phyloP scores from a whole-genome alignment of 1,140 invertebrate genomes.

The Rhizoglyphus robini region DNA sequence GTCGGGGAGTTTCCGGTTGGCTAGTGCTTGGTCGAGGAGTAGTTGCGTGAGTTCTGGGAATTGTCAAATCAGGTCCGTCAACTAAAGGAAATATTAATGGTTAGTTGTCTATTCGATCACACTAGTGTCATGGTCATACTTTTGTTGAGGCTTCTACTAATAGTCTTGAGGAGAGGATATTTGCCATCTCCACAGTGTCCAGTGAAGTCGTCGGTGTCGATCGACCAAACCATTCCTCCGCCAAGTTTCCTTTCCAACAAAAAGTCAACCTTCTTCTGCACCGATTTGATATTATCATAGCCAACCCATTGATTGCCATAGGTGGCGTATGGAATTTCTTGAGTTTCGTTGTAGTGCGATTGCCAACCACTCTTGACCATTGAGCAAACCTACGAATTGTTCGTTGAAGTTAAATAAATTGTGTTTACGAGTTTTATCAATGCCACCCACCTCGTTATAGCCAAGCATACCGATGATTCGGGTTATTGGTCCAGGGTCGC shows the following conservation, averaged over 20 bases:
- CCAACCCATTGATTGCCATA: constrained; percentile 53
- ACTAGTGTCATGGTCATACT: background rate
- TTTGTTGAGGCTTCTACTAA: constrained; percentile 20
- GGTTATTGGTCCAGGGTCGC: constrained; percentile 48
- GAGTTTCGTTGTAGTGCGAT: constrained; percentile 29
- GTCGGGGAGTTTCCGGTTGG: background rate
- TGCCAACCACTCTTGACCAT: constrained; percentile 6
- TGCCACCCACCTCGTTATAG: constrained; percentile 37
- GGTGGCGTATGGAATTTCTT: constrained; percentile 49
- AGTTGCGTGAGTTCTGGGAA: background rate
- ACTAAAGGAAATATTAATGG: background rate
- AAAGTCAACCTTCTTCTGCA: constrained; percentile 28
- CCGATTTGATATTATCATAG: constrained; percentile 51
- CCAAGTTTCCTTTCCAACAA: constrained; percentile 32
- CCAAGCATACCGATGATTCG: constrained; percentile 33
- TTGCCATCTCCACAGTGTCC: constrained; percentile 28
- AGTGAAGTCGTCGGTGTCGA: constrained; percentile 38
- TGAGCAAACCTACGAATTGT: too few relatives aligned
- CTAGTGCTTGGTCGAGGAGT: background rate
- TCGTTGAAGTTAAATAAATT: too few relatives aligned
- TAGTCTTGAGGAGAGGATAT: constrained; percentile 31
- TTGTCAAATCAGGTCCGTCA: constrained; percentile 12
- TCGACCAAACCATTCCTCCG: constrained; percentile 52
- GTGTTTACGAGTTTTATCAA: too few relatives aligned
- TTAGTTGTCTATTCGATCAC: background rate